Evolutionary conservation across 1,140 invertebrate genomes (phyloP).

Genomic region (Chironomus tepperi): DNA sequence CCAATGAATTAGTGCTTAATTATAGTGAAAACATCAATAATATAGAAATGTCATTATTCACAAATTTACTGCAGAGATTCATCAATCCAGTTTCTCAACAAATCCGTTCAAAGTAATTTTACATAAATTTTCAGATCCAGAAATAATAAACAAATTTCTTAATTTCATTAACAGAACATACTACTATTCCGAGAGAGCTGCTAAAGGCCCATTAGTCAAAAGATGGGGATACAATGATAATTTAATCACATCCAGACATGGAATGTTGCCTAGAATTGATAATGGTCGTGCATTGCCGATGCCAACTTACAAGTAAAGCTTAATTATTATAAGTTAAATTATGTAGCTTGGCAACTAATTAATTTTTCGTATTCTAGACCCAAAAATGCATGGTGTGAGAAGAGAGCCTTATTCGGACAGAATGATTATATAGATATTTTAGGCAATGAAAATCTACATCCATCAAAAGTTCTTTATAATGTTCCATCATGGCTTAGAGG

Average conservation of each 20-base stretch:
- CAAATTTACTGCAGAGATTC: neutral
- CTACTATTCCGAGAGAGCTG: constrained; percentile 59
- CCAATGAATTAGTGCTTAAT: no score
- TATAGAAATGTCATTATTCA: neutral
- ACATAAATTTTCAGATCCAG: neutral
- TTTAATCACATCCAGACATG: constrained; percentile 45
- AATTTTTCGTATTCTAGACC: constrained; percentile 41
- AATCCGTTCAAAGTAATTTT: neutral
- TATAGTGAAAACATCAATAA: no score
- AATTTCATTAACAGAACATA: constrained; percentile 32
- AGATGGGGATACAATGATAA: constrained; percentile 62
- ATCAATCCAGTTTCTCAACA: neutral
- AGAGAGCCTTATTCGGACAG: constrained; percentile 79
- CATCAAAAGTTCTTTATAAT: constrained; percentile 70
- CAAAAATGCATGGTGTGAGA: constrained; percentile 61
- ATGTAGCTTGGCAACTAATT: no score
- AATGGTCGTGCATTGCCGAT: constrained; percentile 48
- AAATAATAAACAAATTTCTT: neutral
- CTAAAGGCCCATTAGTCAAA: constrained; percentile 48
- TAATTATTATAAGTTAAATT: neutral
- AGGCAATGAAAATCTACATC: constrained; percentile 71
- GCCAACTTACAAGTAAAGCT: constrained; percentile 52
- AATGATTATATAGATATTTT: constrained; percentile 97
- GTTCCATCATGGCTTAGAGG: constrained; percentile 81
- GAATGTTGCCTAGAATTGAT: constrained; percentile 55